Evolutionary conservation across 2,888 invertebrate genomes (phyloP).

Genomic region (Germaria angustata): DNA sequence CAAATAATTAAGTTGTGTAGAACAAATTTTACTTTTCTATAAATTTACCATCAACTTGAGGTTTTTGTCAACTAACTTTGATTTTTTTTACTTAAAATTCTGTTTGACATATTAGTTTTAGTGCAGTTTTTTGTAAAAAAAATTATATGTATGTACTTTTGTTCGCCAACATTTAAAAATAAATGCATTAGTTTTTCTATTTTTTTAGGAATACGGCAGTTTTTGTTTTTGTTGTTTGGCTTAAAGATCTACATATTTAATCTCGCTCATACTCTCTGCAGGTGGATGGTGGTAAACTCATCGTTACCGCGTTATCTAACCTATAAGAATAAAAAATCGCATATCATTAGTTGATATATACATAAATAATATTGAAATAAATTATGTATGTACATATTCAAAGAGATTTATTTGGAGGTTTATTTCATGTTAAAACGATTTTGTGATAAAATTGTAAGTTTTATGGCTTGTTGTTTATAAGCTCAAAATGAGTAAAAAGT

Average conservation of each 20-base stretch:
- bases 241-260: slow-evolving; percentile 66
- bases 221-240: slow-evolving; percentile 12
- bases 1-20: background rate
- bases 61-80: background rate
- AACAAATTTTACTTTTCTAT: background rate
- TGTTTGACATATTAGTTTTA: no score
- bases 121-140: no score
- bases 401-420: no score
- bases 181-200: slow-evolving; percentile 71
- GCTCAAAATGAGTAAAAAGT: no score
- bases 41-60: background rate
- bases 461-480: no score
- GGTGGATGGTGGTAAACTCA: slow-evolving; percentile 80
- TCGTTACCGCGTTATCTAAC: slow-evolving; percentile 79
- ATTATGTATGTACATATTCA: no score
- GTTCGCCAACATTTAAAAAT: slow-evolving; percentile 64
- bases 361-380: no score
- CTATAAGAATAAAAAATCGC: slow-evolving; percentile 67
- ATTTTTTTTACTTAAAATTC: no score
- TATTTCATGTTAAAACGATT: no score
- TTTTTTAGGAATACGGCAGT: slow-evolving; percentile 70
- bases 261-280: slow-evolving; percentile 79
- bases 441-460: no score
- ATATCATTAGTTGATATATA: background rate
- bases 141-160: background rate